A percentile compares a stretch with the other conserved stretches of the same genome.
These are phyloP conservation scores for Zaprionus lachaisei DNA, from an alignment of 1,140 invertebrate species.

Conservation along the genomic window DNA sequence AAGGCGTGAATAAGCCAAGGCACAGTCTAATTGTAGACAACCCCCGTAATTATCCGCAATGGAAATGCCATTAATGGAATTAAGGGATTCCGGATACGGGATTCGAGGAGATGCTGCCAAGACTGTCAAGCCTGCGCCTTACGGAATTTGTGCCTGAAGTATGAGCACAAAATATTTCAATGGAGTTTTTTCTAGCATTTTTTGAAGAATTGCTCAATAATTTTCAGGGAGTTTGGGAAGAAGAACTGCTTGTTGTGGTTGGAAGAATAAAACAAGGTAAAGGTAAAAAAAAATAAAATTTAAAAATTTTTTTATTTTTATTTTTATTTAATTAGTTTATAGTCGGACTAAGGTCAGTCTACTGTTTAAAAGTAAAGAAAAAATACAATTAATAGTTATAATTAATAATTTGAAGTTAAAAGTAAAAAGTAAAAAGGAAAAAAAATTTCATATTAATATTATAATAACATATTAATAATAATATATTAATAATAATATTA, in stretches of 20 bases:
- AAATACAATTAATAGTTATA: no score
- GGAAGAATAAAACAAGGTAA: background rate
- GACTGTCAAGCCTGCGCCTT: background rate
- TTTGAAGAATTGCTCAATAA: background rate
- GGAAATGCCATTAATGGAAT: conserved; percentile 83
- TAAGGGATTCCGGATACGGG: conserved; percentile 52
- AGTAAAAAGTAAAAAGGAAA: no score
- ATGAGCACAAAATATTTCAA: background rate
- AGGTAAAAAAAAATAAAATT: background rate
- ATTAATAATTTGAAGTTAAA: no score
- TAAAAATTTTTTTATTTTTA: no score
- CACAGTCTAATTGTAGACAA: conserved; percentile 80
- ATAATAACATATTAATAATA: no score
- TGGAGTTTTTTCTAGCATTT: background rate
- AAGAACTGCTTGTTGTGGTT: no score
- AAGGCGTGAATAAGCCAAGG: conserved; percentile 80
- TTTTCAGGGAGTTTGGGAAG: background rate
- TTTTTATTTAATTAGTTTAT: no score
- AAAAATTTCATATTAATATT: no score
- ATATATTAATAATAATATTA: no score
- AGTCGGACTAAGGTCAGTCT: no score
- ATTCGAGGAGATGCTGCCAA: conserved; percentile 5
- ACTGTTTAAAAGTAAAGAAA: no score
- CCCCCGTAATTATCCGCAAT: conserved; percentile 82
- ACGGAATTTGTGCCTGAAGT: background rate